Base-by-base conservation (phyloP, 2,797 vertebrate genomes). In the Sebastiscus tertius region DNA sequence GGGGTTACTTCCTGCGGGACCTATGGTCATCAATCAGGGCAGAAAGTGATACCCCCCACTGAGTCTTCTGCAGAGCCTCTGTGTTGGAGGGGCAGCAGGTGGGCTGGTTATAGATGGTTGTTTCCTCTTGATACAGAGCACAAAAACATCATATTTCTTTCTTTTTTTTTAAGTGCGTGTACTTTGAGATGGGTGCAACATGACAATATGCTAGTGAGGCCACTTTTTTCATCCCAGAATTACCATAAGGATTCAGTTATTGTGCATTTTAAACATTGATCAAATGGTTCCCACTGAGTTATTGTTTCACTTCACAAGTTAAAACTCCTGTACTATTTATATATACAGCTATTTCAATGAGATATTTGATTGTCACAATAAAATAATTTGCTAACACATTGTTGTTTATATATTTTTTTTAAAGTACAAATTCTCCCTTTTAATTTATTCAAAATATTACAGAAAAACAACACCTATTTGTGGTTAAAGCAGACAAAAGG, bases 1-100 rank as follows among this genome's bases (percentile, higher is more conserved):
- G 92, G 91, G 93, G 94, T 94, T 93, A 94, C 90, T 94, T 96
- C 94, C 94, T 95, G 89, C 60, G 89, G 89, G 94, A 94, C 92
- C 90, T 84, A 78, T 77, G 84, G 86, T 95, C 94, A 95, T 96
- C 94, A 95, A 95, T 95, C 94, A 95, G 93, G 87, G 81, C 82
- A 87, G 87, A 83, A 83, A 92, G 91, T 92, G 87, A 92, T 92
- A 89, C 92, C 94, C 90, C 93, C 92, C 91, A 95, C 89, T 29
- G 86, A 12, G 89, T 59, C 71, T 63, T 72, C 73, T 81, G 88
- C 90, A 88, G 90, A 86, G 80, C 74, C 83, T 90, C 87, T 79
- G 86, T 88, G 91, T 59, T 84, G 69, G 60, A 55, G 55, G 74
- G 80, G 73, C 89, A 88, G 91, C 94, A 95, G 94, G 95, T 94